phyloP scores from a whole-genome alignment of 2,797 vertebrate genomes.

The Hylomyscus alleni region DNA sequence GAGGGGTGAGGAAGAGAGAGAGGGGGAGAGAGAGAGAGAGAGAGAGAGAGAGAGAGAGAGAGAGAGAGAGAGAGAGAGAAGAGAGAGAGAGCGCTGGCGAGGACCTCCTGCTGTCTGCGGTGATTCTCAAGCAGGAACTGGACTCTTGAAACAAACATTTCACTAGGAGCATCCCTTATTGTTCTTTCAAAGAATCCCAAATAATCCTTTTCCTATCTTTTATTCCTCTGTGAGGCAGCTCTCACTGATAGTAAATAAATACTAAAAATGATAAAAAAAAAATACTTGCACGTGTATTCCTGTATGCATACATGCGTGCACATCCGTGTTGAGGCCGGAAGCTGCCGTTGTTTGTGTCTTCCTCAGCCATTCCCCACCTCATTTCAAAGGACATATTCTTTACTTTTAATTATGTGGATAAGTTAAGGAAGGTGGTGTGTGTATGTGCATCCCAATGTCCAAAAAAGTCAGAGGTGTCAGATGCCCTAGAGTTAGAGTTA shows the following conservation, averaged over 20 bases:
- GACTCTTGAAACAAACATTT: not conserved
- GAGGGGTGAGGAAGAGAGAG: too few relatives aligned
- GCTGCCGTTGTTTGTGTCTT: not conserved
- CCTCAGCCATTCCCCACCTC: not conserved
- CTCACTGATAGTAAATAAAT: constrained; percentile 45
- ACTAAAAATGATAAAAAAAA: not conserved
- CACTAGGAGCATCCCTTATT: not conserved
- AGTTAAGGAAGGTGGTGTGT: not conserved
- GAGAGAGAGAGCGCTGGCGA: not conserved
- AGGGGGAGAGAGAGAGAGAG: not conserved
- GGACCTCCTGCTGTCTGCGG: not conserved
- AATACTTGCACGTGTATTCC: not conserved
- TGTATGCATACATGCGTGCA: too few relatives aligned
- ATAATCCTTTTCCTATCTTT: not conserved
- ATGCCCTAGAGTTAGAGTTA: not conserved
- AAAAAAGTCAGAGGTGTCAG: not conserved
- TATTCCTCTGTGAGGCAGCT: not conserved
- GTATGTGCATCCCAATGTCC: too few relatives aligned
- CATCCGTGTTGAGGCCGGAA: not conserved
- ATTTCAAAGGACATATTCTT: not conserved
- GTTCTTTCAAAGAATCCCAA: not conserved
- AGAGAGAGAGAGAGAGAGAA: not conserved
- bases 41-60: not conserved
- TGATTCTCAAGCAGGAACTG: not conserved
- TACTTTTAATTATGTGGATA: not conserved